Evolutionary conservation across 2,113 vertebrate genomes (phyloP).

Genomic region (Cavia aperea): DNA sequence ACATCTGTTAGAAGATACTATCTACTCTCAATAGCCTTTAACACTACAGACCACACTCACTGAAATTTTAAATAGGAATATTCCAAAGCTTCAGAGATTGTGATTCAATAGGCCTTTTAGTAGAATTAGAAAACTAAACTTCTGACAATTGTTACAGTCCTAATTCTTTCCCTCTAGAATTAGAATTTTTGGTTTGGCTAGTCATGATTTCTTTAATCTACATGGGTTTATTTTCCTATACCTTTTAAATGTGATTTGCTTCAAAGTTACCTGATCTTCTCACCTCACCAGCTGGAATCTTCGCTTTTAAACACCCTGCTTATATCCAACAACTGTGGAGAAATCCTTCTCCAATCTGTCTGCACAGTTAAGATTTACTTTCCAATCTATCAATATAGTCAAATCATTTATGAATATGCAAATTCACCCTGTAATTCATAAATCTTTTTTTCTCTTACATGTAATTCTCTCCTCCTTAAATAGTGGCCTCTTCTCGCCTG

Average conservation of each 20-base stretch:
- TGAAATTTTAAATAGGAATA: neutral
- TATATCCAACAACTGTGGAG: neutral
- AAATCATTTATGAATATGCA: neutral
- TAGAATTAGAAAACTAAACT: neutral
- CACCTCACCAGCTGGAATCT: neutral
- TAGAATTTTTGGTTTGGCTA: neutral
- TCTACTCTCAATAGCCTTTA: neutral
- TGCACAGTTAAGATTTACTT: neutral
- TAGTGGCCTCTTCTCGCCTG: neutral
- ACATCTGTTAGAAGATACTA: neutral
- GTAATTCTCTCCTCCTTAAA: neutral
- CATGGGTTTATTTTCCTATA: neutral
- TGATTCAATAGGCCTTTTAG: neutral
- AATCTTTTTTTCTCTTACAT: neutral
- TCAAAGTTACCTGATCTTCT: neutral
- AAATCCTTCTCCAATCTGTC: neutral
- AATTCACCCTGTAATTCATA: neutral
- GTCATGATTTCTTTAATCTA: neutral
- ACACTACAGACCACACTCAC: neutral
- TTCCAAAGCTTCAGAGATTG: neutral
- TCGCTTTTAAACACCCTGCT: neutral
- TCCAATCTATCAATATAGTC: neutral
- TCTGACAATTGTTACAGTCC: neutral
- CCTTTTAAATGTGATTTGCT: neutral
- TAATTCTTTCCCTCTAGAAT: neutral